Evolutionary conservation across 1,140 invertebrate genomes (phyloP), one percentile per base, ranked within the genome.

Genomic region (Euura saliciscinereae): DNA sequence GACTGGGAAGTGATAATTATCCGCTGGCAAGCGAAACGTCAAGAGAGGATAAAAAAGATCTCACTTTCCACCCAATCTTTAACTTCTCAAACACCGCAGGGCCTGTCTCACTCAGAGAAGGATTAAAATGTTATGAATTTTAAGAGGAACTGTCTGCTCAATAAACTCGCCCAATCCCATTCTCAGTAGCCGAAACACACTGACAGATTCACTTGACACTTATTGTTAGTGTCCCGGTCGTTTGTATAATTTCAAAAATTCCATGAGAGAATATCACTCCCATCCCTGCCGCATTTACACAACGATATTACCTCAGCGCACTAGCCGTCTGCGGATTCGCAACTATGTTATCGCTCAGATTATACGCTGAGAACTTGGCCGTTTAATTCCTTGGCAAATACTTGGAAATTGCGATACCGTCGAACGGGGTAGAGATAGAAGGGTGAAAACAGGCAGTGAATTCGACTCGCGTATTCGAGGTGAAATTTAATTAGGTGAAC

Each of bases 71-170:
- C 66, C 66, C 66, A 42, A 10, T 67, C 43, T 42, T 42, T 8
- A 8, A 11, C 13, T 28, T 67, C 42, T 28, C 66, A 67, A 44
- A 67, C 66, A 67, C 28, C 66, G 66, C 28, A 44, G 28, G 43
- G 8, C 2, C 28, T 42, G 7, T 4, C 11, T 8, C 10, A n/a
- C 51, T 28, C 28, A 28, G 28, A 28, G 51, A n/a, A 8, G 66
- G 66, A 67, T 67, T 67, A 67, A 67, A 67, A 67, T 67, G 66
- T 67, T 67, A 67, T 67, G 66, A 67, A 67, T 67, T 67, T 67
- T 67, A 67, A 67, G 66, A 67, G 43, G 8, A 5, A 28, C 13
- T 67, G 28, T 44, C 43, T 8, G 66, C 8, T 59, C 8, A 8
- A 59, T 11, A 59, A 59, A 59, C 28, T 28, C 28, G 28, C 28